Evolutionary conservation across 1,140 invertebrate species (phyloP).

Genomic region (Euschistus heros): DNA sequence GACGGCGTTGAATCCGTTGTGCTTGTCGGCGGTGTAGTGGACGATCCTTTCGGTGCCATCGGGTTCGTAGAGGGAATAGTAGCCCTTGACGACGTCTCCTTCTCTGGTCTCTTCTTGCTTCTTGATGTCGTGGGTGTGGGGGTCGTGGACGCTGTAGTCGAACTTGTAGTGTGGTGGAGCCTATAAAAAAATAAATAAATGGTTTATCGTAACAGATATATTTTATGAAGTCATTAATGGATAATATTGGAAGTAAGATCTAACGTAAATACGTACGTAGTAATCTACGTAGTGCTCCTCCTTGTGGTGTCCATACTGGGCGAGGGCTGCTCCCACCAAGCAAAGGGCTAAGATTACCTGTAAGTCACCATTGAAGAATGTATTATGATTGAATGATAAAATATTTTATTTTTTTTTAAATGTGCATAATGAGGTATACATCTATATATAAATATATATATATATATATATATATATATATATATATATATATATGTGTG

Average conservation of each 20-base stretch:
- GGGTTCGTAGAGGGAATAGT: constrained; percentile 8
- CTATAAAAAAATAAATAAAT: background rate
- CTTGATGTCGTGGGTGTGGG: constrained; percentile 41
- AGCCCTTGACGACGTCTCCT: background rate
- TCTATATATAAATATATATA: background rate
- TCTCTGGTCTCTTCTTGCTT: constrained; percentile 36
- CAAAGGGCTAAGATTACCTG: too few species aligned
- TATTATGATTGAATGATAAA: too few species aligned
- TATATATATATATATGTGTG: background rate
- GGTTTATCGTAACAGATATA: too few species aligned
- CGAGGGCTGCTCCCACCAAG: too few species aligned
- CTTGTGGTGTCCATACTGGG: too few species aligned
- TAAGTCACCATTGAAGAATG: too few species aligned
- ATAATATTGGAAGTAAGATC: too few species aligned
- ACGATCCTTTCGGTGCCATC: constrained; percentile 1
- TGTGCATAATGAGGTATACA: background rate
- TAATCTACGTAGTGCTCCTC: too few species aligned
- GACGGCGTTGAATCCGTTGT: constrained; percentile 34
- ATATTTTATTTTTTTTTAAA: background rate
- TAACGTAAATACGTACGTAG: too few species aligned
- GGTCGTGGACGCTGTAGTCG: constrained; percentile 44
- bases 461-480: constrained; percentile 1
- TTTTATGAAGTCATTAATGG: too few species aligned
- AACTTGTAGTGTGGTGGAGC: constrained; percentile 38
- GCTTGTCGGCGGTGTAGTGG: constrained; percentile 24